phyloP scores from a whole-genome alignment of 2,797 vertebrate genomes.

The Trematomus bernacchii region DNA sequence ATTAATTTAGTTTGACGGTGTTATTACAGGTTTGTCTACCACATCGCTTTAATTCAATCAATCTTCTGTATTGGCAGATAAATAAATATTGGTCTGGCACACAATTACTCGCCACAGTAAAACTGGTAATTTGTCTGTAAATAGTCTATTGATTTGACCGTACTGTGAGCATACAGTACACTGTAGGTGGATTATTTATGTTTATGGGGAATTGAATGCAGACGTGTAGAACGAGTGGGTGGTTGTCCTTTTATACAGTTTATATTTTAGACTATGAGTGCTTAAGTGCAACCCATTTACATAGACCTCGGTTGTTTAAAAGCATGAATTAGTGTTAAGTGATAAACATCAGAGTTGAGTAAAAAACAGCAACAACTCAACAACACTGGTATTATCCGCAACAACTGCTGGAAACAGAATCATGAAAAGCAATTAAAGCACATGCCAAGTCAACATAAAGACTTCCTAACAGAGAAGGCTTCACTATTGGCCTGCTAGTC shows the following conservation, averaged over 20 bases:
- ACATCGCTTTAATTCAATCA: constrained; percentile 49
- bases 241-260: constrained; percentile 26
- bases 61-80: constrained; percentile 58
- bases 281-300: constrained; percentile 27
- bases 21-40: constrained; percentile 49
- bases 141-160: constrained; percentile 63
- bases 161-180: constrained; percentile 36
- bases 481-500: constrained; percentile 42
- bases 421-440: constrained; percentile 74
- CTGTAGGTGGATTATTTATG: constrained; percentile 57
- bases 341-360: constrained; percentile 41
- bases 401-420: constrained; percentile 74
- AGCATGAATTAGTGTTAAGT: constrained; percentile 27
- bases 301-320: constrained; percentile 28
- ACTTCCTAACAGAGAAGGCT: constrained; percentile 59
- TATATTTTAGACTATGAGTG: constrained; percentile 37
- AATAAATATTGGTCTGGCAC: constrained; percentile 66
- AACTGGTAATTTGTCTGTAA: constrained; percentile 71
- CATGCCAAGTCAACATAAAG: constrained; percentile 70
- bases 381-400: constrained; percentile 62
- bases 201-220: constrained; percentile 24
- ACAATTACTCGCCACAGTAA: constrained; percentile 68
- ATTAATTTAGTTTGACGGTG: constrained; percentile 36
- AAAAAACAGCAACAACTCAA: constrained; percentile 40
- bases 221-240: constrained; percentile 38